Evolutionary conservation across 2,888 invertebrate genomes (phyloP).

Genomic region (Conistra vaccinii): DNA sequence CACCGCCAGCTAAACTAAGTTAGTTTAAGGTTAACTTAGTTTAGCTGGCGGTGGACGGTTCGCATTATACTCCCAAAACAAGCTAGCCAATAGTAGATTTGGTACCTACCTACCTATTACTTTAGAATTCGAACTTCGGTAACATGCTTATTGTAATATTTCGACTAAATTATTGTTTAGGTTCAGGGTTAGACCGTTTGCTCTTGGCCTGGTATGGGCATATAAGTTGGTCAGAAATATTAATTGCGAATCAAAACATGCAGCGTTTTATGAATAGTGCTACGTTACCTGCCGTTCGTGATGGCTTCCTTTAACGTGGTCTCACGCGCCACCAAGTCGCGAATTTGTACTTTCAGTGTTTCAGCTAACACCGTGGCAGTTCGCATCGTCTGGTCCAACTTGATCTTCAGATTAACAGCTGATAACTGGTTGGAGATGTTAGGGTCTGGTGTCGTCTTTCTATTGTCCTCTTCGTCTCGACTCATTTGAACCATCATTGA

Average conservation of each 20-base stretch:
- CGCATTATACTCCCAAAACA: background rate
- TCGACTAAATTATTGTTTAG: background rate
- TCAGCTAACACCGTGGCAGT: constrained; percentile 76
- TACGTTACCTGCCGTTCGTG: constrained; percentile 79
- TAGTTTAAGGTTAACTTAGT: no score
- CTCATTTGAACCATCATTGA: constrained; percentile 56
- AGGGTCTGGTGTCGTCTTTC: constrained; percentile 21
- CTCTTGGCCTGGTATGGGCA: background rate
- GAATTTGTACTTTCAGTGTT: constrained; percentile 77
- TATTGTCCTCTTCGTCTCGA: constrained; percentile 26
- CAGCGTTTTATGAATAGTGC: background rate
- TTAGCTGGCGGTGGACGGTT: no score
- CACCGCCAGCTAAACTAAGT: no score
- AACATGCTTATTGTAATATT: background rate
- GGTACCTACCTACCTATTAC: background rate
- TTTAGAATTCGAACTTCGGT: background rate
- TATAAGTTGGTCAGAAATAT: background rate
- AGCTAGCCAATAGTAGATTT: background rate
- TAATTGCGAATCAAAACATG: background rate
- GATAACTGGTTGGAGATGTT: constrained; percentile 53
- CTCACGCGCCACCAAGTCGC: constrained; percentile 72
- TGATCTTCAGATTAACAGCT: constrained; percentile 69
- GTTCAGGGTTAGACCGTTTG: background rate
- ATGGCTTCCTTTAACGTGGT: constrained; percentile 80
- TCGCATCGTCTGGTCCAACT: constrained; percentile 75